phyloP scores from a whole-genome alignment of 2,888 invertebrate species.

The Alentia gelatinosa region DNA sequence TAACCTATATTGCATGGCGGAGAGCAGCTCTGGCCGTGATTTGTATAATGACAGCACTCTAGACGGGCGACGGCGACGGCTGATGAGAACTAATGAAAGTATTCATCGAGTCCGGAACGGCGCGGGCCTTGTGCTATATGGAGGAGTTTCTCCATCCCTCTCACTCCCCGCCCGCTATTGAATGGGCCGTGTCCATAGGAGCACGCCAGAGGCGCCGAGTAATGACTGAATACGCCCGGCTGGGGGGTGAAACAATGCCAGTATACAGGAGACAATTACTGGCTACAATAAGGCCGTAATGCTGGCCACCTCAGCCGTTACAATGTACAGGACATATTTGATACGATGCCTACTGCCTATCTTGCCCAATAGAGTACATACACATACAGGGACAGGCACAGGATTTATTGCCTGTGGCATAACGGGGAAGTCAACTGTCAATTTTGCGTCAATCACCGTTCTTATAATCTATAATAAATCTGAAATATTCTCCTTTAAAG shows the following conservation, averaged over 20 bases:
- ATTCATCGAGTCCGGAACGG: neutral
- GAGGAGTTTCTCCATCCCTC: neutral
- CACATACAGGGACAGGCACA: no score
- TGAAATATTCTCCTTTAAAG: no score
- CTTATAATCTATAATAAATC: no score
- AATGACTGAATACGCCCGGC: neutral
- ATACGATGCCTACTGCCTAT: no score
- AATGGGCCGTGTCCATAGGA: neutral
- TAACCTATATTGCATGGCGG: neutral
- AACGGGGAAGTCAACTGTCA: no score
- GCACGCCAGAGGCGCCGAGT: neutral
- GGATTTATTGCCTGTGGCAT: no score
- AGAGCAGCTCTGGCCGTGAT: neutral
- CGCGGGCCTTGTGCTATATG: neutral
- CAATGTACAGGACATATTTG: no score
- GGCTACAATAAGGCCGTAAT: neutral
- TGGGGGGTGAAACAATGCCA: neutral
- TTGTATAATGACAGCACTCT: constrained; percentile 26
- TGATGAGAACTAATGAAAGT: neutral
- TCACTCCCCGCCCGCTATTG: neutral
- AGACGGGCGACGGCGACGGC: neutral
- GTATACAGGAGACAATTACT: neutral
- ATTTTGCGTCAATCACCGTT: no score
- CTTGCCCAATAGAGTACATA: no score
- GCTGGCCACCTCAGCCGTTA: neutral